Evolutionary conservation across 37 sponge, comb jelly and placozoan species (phyloP), one percentile per base, ranked within the genome.

Genomic region (Chondrosia reniformis): DNA sequence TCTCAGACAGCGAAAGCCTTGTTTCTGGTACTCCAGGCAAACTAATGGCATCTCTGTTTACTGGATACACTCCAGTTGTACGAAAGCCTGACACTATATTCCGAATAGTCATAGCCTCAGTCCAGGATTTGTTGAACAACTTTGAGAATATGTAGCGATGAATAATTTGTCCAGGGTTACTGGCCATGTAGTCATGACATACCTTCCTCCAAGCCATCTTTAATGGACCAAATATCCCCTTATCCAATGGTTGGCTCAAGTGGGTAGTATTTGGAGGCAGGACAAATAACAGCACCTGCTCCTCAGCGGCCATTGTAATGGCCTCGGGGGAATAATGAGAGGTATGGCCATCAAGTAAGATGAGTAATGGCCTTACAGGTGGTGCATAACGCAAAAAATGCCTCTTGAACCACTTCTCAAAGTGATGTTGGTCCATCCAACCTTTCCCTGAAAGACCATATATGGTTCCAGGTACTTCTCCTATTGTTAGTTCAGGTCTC

Each of bases 1-100:
- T 41, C n/a, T n/a, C n/a, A n/a, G n/a, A n/a, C n/a, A n/a, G n/a
- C n/a, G n/a, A n/a, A n/a, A n/a, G n/a, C n/a, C n/a, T n/a, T n/a
- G n/a, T n/a, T n/a, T n/a, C n/a, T n/a, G n/a, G n/a, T n/a, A n/a
- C n/a, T n/a, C n/a, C n/a, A n/a, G n/a, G n/a, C n/a, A n/a, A n/a
- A n/a, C n/a, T 13, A 13, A 59, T 30, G 9, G n/a, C 61, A 19
- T 6, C n/a, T 31, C 59, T 57, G 36, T 86, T 39, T 1, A 81
- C 19, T 33, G 87, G 82, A 40, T 59, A 76, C 0, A 86, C 22
- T 7, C 87, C 87, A 44, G 87, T 89, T 55, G 46, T 25, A 9
- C 43, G 15, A 41, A 89, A 89, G 17, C 89, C 85, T 3, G 81
- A 46, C 13, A 62, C 17, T 15, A 84, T 52, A 62, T 84, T 88